Evolutionary conservation across 2,888 invertebrate genomes (phyloP), one percentile per base, ranked within the genome.

Genomic region (Nomada ruficornis): DNA sequence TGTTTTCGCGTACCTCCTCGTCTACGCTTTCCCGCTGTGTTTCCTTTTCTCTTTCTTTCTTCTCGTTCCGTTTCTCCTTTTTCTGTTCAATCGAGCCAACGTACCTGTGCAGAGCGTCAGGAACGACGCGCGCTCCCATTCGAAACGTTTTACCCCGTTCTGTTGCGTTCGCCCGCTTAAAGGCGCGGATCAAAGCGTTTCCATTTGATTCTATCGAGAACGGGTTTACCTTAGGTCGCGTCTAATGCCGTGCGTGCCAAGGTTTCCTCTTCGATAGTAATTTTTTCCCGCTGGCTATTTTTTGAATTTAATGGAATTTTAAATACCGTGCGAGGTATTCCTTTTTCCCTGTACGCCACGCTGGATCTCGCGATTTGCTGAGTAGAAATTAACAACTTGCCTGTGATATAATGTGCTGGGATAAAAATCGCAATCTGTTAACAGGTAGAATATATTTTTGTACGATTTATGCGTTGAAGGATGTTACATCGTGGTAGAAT

Each of bases 111-210:
- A 36, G 36, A 23, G 29, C 47, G 59, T 23, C 20, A 47, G 55
- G 68, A 86, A 84, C 86, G 84, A 86, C 81, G 68, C 26, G 36
- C 42, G 11, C 11, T 52, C 62, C 55, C 29, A 62, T 42, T 54
- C 55, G 11, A 29, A 57, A 52, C 23, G 63, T 60, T 80, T 76
- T 60, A 65, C 70, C 55, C 44, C 69, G 62, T 18, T 52, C 71
- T 42, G 47, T 29, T 57, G 60, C 50, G 65, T 74, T 64, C 63
- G 55, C 69, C 64, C 67, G 60, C 42, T 63, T 23, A 23, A 70
- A 54, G 74, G 26, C 59, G 63, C 78, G 36, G 57, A 57, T 72
- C 55, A 44, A 62, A 64, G 59, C 64, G 72, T 52, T 79, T 52
- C 26, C 57, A 52, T 73, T 69, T 63, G 70, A 42, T 42, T n/a